Evolutionary conservation across 2,113 vertebrate genomes (phyloP).

Genomic region (Corythornis vintsioides): DNA sequence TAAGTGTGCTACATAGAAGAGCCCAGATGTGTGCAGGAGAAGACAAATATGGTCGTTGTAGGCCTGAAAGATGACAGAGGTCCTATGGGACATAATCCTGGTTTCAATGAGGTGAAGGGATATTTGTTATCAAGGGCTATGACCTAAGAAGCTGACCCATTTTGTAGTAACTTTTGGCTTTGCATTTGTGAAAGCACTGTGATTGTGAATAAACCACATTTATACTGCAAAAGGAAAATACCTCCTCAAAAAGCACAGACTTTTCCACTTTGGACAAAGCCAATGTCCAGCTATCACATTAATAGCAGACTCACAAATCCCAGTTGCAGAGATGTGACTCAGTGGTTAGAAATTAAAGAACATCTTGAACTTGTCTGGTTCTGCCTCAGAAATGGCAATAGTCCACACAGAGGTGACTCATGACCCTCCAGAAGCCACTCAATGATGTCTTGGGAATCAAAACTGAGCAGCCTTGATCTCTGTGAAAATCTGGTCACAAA

Average conservation of each 20-base stretch:
- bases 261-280: not conserved
- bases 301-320: not conserved
- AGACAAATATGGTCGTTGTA: not conserved
- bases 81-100: not conserved
- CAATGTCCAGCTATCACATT: slow-evolving; percentile 17
- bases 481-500: not conserved
- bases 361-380: slow-evolving; percentile 45
- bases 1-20: not conserved
- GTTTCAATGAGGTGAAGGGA: not conserved
- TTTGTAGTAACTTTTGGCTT: not conserved
- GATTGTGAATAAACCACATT: not conserved
- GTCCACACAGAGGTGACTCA: slow-evolving; percentile 29
- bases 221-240: not conserved
- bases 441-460: not conserved
- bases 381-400: slow-evolving; percentile 17
- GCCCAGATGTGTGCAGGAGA: not conserved
- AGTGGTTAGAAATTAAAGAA: slow-evolving; percentile 31
- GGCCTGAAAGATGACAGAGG: not conserved
- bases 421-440: not conserved
- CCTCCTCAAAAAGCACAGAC: not conserved
- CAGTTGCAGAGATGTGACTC: slow-evolving; percentile 18
- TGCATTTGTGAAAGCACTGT: not conserved
- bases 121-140: not conserved
- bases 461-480: not conserved
- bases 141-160: not conserved